phyloP scores from a whole-genome alignment of 2,888 invertebrate species.

The Ceriagrion tenellum region DNA sequence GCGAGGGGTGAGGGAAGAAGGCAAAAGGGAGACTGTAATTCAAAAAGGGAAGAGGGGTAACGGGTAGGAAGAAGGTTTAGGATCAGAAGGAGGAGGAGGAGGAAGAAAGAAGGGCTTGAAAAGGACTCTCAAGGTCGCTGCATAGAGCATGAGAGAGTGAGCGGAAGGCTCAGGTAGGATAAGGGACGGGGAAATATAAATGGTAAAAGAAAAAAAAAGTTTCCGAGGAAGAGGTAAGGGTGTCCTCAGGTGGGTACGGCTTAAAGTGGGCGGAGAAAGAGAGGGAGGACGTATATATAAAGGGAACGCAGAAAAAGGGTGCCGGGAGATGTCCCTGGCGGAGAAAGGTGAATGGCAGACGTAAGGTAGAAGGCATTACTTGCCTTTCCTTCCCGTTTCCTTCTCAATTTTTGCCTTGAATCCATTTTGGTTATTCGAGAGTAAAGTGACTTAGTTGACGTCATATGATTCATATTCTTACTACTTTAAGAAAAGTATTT shows the following conservation, averaged over 20 bases:
- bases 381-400: too few relatives aligned
- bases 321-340: too few relatives aligned
- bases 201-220: neutral
- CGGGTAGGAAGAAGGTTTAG: neutral
- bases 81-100: neutral
- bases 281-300: neutral
- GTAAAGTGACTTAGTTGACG: too few relatives aligned
- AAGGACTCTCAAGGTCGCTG: neutral
- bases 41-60: neutral
- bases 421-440: too few relatives aligned
- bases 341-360: too few relatives aligned
- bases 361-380: too few relatives aligned
- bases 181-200: neutral
- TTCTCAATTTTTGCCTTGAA: too few relatives aligned
- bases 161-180: neutral
- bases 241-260: slow-evolving; percentile 4
- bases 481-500: too few relatives aligned
- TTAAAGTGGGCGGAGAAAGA: neutral
- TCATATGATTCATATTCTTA: too few relatives aligned
- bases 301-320: too few relatives aligned
- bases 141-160: neutral
- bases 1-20: too few relatives aligned
- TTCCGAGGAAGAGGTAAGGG: neutral
- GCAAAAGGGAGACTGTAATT: too few relatives aligned
- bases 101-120: neutral